phyloP scores from a whole-genome alignment of 2,113 vertebrate species.

The Galeopterus variegatus region DNA sequence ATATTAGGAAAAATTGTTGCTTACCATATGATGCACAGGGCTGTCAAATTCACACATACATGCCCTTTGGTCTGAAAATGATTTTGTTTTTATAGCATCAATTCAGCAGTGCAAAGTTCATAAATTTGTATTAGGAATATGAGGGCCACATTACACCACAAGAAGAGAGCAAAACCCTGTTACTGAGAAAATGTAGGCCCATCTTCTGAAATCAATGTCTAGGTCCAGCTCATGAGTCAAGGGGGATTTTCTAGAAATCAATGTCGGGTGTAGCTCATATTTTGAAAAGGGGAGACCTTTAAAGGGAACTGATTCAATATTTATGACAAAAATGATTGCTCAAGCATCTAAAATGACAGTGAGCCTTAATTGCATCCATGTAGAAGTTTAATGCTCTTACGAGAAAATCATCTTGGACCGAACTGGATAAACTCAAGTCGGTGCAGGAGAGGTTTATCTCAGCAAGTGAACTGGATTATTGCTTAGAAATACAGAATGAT shows the following conservation, averaged over 20 bases:
- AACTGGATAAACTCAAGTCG: conserved; percentile 84
- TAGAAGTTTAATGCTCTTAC: conserved; percentile 78
- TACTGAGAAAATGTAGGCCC: conserved; percentile 80
- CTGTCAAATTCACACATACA: conserved; percentile 87
- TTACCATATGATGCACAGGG: conserved; percentile 87
- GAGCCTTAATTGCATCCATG: conserved; percentile 82
- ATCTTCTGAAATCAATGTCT: conserved; percentile 56
- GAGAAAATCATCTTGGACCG: conserved; percentile 84
- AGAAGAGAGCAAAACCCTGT: conserved; percentile 84
- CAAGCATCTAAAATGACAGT: conserved; percentile 82
- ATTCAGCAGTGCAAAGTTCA: conserved; percentile 88
- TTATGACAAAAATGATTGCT: conserved; percentile 82
- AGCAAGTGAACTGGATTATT: conserved; percentile 79
- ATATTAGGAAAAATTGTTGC: conserved; percentile 91
- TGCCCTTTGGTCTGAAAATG: conserved; percentile 90
- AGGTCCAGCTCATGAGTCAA: conserved; percentile 35
- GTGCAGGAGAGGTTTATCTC: conserved; percentile 82
- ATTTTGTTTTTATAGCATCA: conserved; percentile 89
- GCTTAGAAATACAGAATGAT: conserved; percentile 79
- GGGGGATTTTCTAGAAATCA: conserved; percentile 87
- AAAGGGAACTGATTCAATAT: conserved; percentile 84
- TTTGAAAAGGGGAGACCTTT: conserved; percentile 86
- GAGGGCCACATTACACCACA: conserved; percentile 83
- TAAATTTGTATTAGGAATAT: conserved; percentile 90
- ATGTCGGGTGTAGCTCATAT: conserved; percentile 84